Conservation (phyloP, 2,797 vertebrate genomes). For the Heliangelus exortis region DNA sequence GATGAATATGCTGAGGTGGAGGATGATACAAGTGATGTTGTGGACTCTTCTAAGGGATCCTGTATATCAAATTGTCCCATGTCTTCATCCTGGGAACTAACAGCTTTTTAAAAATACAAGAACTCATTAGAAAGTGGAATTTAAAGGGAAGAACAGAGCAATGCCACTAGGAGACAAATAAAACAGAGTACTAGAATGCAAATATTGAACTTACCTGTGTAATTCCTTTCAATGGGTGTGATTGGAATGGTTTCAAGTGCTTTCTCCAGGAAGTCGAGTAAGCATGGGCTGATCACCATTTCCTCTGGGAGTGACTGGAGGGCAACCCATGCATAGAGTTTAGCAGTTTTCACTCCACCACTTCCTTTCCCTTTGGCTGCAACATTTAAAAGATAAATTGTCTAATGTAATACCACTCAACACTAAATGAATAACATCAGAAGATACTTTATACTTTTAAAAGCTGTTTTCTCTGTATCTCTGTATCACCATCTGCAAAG, state of each 20-base stretch:
- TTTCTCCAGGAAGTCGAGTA: slow-evolving; percentile 97
- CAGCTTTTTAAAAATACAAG: slow-evolving; percentile 77
- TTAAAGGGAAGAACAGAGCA: background rate
- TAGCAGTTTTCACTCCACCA: slow-evolving; percentile 93
- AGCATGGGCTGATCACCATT: slow-evolving; percentile 98
- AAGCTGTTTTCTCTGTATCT: background rate
- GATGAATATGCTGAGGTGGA: slow-evolving; percentile 95
- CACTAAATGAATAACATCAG: background rate
- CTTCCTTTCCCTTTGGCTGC: slow-evolving; percentile 95
- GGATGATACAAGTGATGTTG: slow-evolving; percentile 93
- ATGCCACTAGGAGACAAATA: background rate
- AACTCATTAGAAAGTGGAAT: slow-evolving; percentile 3
- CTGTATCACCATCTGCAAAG: background rate
- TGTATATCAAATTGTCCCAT: slow-evolving; percentile 96
- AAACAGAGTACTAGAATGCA: background rate
- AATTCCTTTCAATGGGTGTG: slow-evolving; percentile 94
- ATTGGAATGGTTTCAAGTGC: slow-evolving; percentile 98
- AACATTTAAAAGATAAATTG: slow-evolving; percentile 27
- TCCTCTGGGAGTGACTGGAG: slow-evolving; percentile 98
- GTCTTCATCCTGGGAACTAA: slow-evolving; percentile 95
- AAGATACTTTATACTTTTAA: background rate
- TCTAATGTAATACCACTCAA: background rate
- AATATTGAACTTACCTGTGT: slow-evolving; percentile 76
- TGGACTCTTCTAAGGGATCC: slow-evolving; percentile 94
- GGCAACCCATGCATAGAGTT: slow-evolving; percentile 97